These are phyloP conservation scores for Magallana nippona DNA, from an alignment of 2,888 invertebrate genomes.

Conservation along the genomic window DNA sequence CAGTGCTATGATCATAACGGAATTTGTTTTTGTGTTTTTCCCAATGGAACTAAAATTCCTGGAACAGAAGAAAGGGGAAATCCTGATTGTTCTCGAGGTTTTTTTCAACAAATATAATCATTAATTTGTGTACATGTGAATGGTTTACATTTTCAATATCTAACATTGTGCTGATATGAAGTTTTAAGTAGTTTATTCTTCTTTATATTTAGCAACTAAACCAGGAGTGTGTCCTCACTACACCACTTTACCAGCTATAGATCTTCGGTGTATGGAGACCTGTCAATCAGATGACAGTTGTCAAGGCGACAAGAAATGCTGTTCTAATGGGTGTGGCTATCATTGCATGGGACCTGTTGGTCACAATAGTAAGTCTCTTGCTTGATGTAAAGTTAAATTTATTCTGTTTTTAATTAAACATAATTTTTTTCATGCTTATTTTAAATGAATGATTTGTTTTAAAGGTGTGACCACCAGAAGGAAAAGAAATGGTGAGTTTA, in stretches of 20 bases:
- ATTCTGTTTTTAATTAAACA: no score
- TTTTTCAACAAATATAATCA: neutral
- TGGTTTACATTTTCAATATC: no score
- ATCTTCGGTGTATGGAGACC: slow-evolving; percentile 36
- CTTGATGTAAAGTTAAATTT: neutral
- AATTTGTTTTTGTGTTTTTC: slow-evolving; percentile 48
- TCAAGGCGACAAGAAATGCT: slow-evolving; percentile 45
- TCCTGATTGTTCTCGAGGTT: slow-evolving; percentile 49
- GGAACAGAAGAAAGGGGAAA: slow-evolving; percentile 46
- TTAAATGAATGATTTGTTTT: neutral
- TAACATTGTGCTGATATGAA: no score
- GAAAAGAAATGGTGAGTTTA: neutral
- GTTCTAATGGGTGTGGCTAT: slow-evolving; percentile 45
- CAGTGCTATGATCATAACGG: slow-evolving; percentile 50
- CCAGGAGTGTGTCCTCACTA: slow-evolving; percentile 38
- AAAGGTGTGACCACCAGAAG: slow-evolving; percentile 11
- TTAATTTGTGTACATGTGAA: neutral
- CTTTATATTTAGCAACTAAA: slow-evolving; percentile 35
- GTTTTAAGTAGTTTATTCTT: neutral
- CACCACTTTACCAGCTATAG: neutral
- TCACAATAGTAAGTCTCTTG: slow-evolving; percentile 25
- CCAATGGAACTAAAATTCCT: slow-evolving; percentile 46
- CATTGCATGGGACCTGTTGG: slow-evolving; percentile 43
- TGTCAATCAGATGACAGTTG: slow-evolving; percentile 46
- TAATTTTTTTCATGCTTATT: neutral